Base-by-base conservation (phyloP, 2,888 invertebrate species). In the Nomada hirtipes region DNA sequence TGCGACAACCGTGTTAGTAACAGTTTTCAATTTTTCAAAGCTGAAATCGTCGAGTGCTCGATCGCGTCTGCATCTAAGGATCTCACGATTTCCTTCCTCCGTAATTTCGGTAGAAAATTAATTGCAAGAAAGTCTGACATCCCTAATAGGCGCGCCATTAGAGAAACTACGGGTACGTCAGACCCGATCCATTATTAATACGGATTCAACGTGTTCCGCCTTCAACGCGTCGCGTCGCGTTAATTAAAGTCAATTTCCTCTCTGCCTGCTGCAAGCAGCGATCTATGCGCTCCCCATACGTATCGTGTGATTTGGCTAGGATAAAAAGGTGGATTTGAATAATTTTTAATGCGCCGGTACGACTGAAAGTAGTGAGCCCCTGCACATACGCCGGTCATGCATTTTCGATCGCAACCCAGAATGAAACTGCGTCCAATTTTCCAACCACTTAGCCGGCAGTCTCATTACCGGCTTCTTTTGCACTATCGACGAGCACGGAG, bases 361-460 rank as follows among this genome's bases (percentile, higher is more conserved):
- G 36, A 36, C 36, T 36, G 36, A 4, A 36, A 36, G 7, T 29
- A 29, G 36, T 36, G 4, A 36, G 36, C 7, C 36, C 36, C 36
- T 4, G 42, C 23, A 20, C 20, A 36, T 59, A 59, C 23, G 50
- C 57, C 18, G 23, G 47, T 15, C 36, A 36, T n/a, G 26, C 20
- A 52, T 67, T 61, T 42, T 36, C 61, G 11, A 61, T 61, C 42
- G 15, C n/a, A 4, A 26, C 57, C 63, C n/a, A 26, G 79, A 55
- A 79, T 67, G 79, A 71, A 53, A 75, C 23, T 69, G 73, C 72
- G 63, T 64, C 65, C 76, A 85, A 85, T 85, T 85, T 79, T 82
- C 76, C 85, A 69, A 73, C 74, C 85, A 79, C 76, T 82, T 82
- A 63, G 70, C 50, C 76, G 61, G 20, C 64, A 63, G 73, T 64